Evolutionary conservation across 2,113 vertebrate species (phyloP).

Genomic region (Saimiri boliviensis): DNA sequence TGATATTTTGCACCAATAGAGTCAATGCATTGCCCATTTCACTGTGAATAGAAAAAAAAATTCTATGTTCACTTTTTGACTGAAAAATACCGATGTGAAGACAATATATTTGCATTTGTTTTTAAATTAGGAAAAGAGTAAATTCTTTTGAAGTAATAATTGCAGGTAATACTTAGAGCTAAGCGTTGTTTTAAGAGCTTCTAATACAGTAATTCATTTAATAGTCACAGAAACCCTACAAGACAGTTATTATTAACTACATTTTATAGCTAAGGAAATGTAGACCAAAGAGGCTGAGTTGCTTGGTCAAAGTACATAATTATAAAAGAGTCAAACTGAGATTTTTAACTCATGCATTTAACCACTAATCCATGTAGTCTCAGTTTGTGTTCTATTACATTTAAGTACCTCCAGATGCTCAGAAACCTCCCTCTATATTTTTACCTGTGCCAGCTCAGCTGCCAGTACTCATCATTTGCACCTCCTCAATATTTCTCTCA

Average conservation of each 20-base stretch:
- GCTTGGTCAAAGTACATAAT: neutral
- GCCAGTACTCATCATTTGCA: neutral
- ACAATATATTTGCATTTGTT: neutral
- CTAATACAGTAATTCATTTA: neutral
- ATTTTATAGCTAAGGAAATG: neutral
- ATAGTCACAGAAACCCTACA: neutral
- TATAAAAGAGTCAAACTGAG: neutral
- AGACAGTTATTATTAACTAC: neutral
- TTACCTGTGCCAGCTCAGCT: neutral
- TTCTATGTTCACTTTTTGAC: neutral
- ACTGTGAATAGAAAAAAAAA: neutral
- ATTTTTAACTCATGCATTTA: neutral
- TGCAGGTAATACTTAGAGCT: neutral
- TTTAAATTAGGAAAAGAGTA: neutral
- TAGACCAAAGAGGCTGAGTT: neutral
- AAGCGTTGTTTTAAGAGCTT: neutral
- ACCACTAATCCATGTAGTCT: neutral
- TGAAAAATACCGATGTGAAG: neutral
- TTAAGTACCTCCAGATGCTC: neutral
- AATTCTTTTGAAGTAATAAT: neutral
- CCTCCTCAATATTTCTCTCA: neutral
- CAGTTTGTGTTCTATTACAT: neutral
- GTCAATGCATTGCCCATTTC: neutral
- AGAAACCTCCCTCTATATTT: neutral
- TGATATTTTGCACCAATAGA: slow-evolving; percentile 23